Percentiles rank a stretch among this genome's conserved stretches.
These are phyloP conservation scores for Gallinago stenura DNA, from an alignment of 2,797 vertebrate species.

Conservation along the genomic window DNA sequence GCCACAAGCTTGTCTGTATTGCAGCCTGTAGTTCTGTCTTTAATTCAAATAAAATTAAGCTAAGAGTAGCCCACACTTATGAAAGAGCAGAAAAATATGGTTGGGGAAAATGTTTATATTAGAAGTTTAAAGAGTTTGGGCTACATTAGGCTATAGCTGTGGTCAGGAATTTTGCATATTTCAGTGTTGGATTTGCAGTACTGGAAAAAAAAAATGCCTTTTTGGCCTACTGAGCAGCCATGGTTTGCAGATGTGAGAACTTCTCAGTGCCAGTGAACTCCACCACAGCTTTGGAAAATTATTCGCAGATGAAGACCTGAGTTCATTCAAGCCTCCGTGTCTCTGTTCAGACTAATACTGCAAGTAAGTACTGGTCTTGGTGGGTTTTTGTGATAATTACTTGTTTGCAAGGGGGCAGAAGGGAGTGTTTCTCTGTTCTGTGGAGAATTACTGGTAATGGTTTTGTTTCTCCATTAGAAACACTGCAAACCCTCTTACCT, in stretches of 20 bases:
- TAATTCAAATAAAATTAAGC: slow-evolving; percentile 31
- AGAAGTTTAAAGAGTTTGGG: slow-evolving; percentile 37
- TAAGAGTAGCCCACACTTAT: not conserved
- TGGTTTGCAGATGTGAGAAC: slow-evolving; percentile 22
- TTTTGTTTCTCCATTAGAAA: not conserved
- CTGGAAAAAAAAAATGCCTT: slow-evolving; percentile 54
- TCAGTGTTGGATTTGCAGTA: slow-evolving; percentile 36
- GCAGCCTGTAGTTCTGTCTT: not conserved
- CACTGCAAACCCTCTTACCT: not conserved
- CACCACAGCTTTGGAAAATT: not conserved
- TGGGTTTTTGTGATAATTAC: not conserved
- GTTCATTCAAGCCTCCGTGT: not conserved
- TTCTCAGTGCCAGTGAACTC: not conserved
- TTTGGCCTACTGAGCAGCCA: not conserved
- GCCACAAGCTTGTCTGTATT: not conserved
- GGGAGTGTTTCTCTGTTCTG: not conserved
- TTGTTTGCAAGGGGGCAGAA: not conserved
- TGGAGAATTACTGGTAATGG: not conserved
- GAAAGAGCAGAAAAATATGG: slow-evolving; percentile 9
- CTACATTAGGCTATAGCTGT: slow-evolving; percentile 25
- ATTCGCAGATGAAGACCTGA: not conserved
- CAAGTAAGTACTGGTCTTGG: not conserved
- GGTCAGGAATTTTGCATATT: slow-evolving; percentile 51
- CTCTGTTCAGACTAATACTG: not conserved
- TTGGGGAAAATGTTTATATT: slow-evolving; percentile 11